Base-by-base conservation (phyloP, 2,113 vertebrate species). In the Ciconia boyciana region DNA sequence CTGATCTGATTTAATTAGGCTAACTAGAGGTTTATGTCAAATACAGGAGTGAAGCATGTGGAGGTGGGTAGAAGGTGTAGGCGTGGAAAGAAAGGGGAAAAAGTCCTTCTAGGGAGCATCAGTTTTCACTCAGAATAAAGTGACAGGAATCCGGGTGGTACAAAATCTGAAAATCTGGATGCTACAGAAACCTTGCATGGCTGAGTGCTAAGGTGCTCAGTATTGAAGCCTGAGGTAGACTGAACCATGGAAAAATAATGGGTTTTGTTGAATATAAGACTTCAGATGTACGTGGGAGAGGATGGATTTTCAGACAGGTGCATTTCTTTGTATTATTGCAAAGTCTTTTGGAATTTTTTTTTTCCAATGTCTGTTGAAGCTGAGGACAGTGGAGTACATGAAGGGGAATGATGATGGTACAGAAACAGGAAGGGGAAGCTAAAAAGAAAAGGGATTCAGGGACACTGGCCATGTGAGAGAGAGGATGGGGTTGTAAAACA, bases 11-110 rank as follows among this genome's bases (percentile, higher is more conserved):
- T 88, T 95, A 96, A 97, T 95, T 92, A 83, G 85, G 62, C 62
- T 94, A 94, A 97, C 91, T 96, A 85, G 49, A 94, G 58, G 75
- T 86, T 87, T 88, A 8, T 91, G 78, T 95, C 87, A 96, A 93
- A 94, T 82, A 76, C 25, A 79, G 75, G 58, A 93, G 36, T 72
- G 88, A 94, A 92, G 76, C 64, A 77, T 78, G 55, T 81, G 74
- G 55, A 88, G 75, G 85, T 89, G 60, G 46, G 64, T 80, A 88
- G 79, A 74, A 94, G 58, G n/a, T 0, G 7, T 86, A 77, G 68
- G 82, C 6, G 6, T 83, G 51, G 55, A 86, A 86, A 62, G 49
- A 75, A 2, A 66, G 25, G 14, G 18, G 21, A 4, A 13, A 80
- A 83, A 51, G 28, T 83, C 85, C 43, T 88, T 57, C 16, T 49